Conservation (phyloP, 2,113 vertebrate genomes). For the Pygoscelis adeliae region DNA sequence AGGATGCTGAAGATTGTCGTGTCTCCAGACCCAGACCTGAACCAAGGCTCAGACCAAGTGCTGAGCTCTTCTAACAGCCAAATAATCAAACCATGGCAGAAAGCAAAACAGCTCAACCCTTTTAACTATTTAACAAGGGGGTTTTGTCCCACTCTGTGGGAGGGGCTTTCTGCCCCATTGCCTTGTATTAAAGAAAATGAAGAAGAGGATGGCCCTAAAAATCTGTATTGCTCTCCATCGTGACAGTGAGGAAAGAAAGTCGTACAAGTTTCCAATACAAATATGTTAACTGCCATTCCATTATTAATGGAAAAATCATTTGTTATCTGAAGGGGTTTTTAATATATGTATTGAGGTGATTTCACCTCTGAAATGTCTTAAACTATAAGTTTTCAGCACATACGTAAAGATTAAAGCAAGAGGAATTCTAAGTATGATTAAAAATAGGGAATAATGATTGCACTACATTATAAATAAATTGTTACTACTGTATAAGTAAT, state of each 20-base stretch:
- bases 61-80: neutral
- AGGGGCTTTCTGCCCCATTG: neutral
- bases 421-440: neutral
- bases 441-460: neutral
- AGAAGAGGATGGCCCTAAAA: neutral
- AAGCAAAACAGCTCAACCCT: neutral
- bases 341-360: neutral
- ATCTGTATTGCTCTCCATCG: neutral
- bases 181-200: neutral
- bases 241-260: neutral
- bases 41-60: neutral
- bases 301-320: neutral
- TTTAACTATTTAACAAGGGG: neutral
- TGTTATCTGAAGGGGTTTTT: neutral
- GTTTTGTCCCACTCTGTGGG: neutral
- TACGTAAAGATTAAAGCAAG: neutral
- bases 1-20: too few species aligned
- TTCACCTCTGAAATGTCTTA: neutral
- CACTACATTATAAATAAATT: neutral
- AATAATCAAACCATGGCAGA: neutral
- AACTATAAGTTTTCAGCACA: neutral
- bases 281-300: neutral
- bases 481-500: neutral
- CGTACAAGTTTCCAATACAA: neutral
- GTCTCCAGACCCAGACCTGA: neutral